phyloP scores from a whole-genome alignment of 2,888 invertebrate genomes.

The Scotopteryx bipunctaria region DNA sequence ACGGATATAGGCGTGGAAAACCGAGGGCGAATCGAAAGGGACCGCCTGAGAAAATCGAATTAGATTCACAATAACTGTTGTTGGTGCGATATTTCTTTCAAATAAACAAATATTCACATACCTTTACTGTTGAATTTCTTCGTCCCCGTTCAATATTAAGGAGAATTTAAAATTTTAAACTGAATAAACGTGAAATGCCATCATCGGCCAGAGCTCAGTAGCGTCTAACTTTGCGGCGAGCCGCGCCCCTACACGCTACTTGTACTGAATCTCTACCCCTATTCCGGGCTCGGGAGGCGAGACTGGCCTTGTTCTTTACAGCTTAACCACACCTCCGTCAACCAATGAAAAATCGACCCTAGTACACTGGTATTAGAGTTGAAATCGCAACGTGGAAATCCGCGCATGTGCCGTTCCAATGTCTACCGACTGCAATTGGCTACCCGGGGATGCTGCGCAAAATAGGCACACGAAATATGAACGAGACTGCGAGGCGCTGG shows the following conservation, averaged over 20 bases:
- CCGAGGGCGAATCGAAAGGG: slow-evolving; percentile 66
- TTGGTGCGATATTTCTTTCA: slow-evolving; percentile 32
- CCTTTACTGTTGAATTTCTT: slow-evolving; percentile 43
- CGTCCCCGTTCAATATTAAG: slow-evolving; percentile 33
- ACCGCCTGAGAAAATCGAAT: slow-evolving; percentile 66
- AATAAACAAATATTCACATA: slow-evolving; percentile 48
- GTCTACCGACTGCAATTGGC: slow-evolving; percentile 79
- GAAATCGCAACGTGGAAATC: slow-evolving; percentile 34
- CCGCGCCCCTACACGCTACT: slow-evolving; percentile 83
- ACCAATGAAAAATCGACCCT: slow-evolving; percentile 41
- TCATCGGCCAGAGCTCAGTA: slow-evolving; percentile 75
- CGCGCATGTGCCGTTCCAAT: slow-evolving; percentile 60
- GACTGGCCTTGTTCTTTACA: slow-evolving; percentile 40
- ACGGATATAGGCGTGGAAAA: slow-evolving; percentile 49
- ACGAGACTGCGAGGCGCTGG: slow-evolving; percentile 83
- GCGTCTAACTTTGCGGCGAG: slow-evolving; percentile 83
- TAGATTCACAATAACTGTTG: slow-evolving; percentile 47
- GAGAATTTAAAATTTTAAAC: slow-evolving; percentile 54
- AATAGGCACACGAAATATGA: slow-evolving; percentile 83
- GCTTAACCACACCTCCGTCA: slow-evolving; percentile 42
- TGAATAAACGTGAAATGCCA: slow-evolving; percentile 65
- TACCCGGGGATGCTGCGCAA: slow-evolving; percentile 85
- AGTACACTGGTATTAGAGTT: slow-evolving; percentile 30
- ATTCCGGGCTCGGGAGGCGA: slow-evolving; percentile 78
- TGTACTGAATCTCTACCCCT: slow-evolving; percentile 83